phyloP scores from a whole-genome alignment of 1,140 invertebrate species.

The Sipha flava region DNA sequence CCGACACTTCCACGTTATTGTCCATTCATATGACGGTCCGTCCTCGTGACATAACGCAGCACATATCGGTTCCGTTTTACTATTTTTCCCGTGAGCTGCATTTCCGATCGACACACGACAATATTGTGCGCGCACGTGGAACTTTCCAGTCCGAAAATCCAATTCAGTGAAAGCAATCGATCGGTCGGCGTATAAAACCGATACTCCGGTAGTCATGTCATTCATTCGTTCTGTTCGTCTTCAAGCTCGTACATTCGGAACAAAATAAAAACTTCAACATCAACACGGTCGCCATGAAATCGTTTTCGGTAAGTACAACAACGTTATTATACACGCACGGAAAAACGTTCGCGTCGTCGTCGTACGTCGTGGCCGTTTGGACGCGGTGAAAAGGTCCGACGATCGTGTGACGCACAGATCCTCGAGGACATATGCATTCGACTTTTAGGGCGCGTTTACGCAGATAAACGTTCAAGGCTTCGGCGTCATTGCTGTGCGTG shows the following conservation, averaged over 20 bases:
- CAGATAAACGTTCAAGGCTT: too few species aligned
- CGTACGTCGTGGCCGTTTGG: too few species aligned
- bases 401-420: too few species aligned
- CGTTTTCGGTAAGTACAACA: background rate
- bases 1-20: background rate
- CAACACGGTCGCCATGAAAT: background rate
- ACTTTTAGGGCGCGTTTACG: too few species aligned
- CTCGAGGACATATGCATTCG: too few species aligned
- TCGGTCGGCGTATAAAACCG: constrained; percentile 14
- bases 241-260: background rate
- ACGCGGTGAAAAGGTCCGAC: too few species aligned
- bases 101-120: constrained; percentile 14
- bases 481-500: too few species aligned
- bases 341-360: background rate
- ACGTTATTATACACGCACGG: too few species aligned
- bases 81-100: constrained; percentile 1
- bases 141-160: constrained; percentile 21
- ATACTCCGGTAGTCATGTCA: background rate
- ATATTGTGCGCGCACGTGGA: background rate
- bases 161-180: constrained; percentile 24
- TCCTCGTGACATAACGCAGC: background rate
- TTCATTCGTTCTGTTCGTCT: background rate
- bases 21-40: background rate
- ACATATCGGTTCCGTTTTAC: background rate
- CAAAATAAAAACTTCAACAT: background rate